phyloP scores from a whole-genome alignment of 2,888 invertebrate species.

The Sepioteuthis lessoniana region DNA sequence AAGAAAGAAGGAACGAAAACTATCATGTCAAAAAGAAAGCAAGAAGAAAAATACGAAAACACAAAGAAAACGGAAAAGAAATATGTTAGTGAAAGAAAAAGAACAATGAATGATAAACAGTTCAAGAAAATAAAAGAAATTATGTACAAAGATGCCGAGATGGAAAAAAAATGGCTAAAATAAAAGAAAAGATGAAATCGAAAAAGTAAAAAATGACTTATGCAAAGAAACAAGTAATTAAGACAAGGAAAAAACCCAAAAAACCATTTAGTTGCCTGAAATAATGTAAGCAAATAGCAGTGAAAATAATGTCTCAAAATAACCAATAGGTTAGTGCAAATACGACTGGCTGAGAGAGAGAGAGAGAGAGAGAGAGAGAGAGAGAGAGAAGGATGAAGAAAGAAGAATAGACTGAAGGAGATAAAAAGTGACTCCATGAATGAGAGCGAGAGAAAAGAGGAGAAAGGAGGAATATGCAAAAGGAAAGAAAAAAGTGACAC shows the following conservation, averaged over 20 bases:
- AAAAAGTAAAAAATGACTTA: neutral
- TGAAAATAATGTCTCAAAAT: too few species aligned
- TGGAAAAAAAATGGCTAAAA: fast-evolving
- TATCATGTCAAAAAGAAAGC: neutral
- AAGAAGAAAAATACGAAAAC: too few species aligned
- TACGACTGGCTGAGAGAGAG: neutral
- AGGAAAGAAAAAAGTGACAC: neutral
- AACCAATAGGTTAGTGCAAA: too few species aligned
- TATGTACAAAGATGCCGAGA: neutral
- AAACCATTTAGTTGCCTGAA: neutral
- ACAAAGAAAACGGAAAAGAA: too few species aligned
- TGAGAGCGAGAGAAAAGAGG: neutral
- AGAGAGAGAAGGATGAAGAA: neutral
- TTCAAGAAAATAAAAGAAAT: neutral
- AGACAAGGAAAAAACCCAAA: too few species aligned
- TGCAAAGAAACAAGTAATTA: too few species aligned
- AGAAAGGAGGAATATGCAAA: neutral
- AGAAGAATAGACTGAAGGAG: neutral
- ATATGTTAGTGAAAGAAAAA: too few species aligned
- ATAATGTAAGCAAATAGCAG: too few species aligned
- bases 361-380: neutral
- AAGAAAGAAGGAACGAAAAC: neutral
- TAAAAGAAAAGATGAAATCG: fast-evolving
- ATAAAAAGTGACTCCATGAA: too few species aligned
- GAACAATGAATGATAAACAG: too few species aligned